Conservation (phyloP, 2,797 vertebrate genomes). For the Leptatherina wallacei region DNA sequence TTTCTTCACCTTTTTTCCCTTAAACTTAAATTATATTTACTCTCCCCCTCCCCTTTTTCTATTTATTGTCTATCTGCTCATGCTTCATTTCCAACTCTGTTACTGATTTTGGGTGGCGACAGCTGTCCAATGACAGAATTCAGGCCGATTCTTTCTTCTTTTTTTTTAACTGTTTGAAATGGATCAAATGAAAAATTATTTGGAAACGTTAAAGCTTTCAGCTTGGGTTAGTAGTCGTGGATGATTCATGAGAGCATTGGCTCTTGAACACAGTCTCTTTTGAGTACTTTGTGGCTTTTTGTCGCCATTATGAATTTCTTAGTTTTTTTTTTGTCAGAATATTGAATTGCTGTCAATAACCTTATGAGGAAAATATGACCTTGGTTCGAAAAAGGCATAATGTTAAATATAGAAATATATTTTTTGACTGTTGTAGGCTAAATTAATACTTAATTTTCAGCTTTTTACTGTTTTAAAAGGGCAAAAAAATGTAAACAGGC, state of each 20-base stretch:
- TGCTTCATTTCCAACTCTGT: conserved; percentile 41
- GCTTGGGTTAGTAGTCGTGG: background rate
- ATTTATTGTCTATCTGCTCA: conserved; percentile 21
- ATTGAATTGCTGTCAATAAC: background rate
- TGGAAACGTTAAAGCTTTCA: conserved; percentile 10
- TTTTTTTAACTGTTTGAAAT: conserved; percentile 30
- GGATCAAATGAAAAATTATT: conserved; percentile 3
- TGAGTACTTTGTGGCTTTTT: background rate
- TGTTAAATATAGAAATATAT: background rate
- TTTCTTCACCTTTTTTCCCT: conserved; percentile 42
- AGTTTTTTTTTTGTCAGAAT: background rate
- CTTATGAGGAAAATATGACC: background rate
- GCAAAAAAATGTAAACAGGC: background rate
- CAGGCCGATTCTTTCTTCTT: conserved; percentile 18
- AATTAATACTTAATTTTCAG: background rate
- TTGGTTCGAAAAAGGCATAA: background rate
- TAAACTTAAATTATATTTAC: conserved; percentile 34
- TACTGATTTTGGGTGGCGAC: conserved; percentile 41
- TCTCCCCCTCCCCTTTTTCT: conserved; percentile 21
- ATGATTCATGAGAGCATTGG: background rate
- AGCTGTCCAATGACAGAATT: conserved; percentile 20
- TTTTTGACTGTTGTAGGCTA: background rate
- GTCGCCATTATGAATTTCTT: background rate
- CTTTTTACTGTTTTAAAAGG: background rate
- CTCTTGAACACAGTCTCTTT: background rate